Conservation (phyloP, 2,888 invertebrate species). For the Nesidiocoris tenuis region DNA sequence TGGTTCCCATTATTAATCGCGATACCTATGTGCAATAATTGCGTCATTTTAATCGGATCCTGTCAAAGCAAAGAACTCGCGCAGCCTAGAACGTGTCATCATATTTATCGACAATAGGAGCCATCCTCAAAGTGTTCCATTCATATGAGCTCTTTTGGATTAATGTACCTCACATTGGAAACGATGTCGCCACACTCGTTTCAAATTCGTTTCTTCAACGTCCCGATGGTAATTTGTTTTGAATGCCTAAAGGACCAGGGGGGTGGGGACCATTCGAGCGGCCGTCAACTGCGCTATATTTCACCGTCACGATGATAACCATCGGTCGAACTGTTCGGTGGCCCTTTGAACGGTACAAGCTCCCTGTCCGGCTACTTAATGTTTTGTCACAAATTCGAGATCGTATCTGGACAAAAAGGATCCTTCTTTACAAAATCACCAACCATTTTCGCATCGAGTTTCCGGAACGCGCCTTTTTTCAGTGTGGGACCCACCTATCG, state of each 20-base stretch:
- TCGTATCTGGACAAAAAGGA: constrained; percentile 5
- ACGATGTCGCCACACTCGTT: not conserved
- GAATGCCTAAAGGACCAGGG: not conserved
- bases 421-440: constrained; percentile 12
- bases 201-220: constrained; percentile 9
- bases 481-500: not conserved
- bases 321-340: constrained; percentile 19
- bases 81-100: too few relatives aligned
- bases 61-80: too few relatives aligned
- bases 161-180: not conserved
- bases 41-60: too few relatives aligned
- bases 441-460: constrained; percentile 19
- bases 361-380: constrained; percentile 37
- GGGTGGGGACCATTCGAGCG: not conserved
- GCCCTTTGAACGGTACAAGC: constrained; percentile 13
- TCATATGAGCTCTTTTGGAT: not conserved
- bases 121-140: too few relatives aligned
- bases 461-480: not conserved
- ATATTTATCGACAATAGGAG: too few relatives aligned
- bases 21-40: too few relatives aligned
- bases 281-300: constrained; percentile 25
- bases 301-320: constrained; percentile 36
- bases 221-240: constrained; percentile 36
- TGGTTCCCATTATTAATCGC: too few relatives aligned
- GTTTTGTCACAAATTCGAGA: constrained; percentile 43